Conservation (phyloP, 2,113 vertebrate species). For the Apodemus sylvaticus region DNA sequence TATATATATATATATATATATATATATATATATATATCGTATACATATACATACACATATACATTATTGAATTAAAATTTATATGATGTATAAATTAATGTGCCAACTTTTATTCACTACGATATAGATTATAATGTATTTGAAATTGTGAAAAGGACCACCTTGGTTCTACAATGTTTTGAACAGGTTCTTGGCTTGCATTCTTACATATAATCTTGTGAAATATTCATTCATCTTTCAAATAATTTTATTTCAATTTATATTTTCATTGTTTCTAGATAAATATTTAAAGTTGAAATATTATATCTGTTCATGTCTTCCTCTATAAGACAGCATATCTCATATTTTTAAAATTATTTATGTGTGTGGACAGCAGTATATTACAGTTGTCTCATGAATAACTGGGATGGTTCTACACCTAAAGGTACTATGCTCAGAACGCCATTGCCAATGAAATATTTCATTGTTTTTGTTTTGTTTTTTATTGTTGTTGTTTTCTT, state of each 20-base stretch:
- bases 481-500: neutral
- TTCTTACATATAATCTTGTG: neutral
- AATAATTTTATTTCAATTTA: neutral
- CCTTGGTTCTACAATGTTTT: neutral
- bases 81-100: neutral
- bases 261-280: neutral
- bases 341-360: neutral
- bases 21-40: too few species aligned
- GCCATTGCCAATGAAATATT: neutral
- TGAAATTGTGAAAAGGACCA: neutral
- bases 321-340: neutral
- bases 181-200: neutral
- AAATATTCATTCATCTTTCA: conserved; percentile 19
- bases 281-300: neutral
- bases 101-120: neutral
- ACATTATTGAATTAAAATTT: neutral
- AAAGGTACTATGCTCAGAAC: neutral
- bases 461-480: neutral
- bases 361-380: neutral
- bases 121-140: neutral
- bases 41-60: too few species aligned
- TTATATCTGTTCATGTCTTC: neutral
- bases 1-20: too few species aligned
- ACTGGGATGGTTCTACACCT: neutral
- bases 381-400: neutral